A percentile compares a stretch with the other conserved stretches of the same genome.
Conservation (phyloP, 1,140 invertebrate species). For the Heterodera carotae region DNA sequence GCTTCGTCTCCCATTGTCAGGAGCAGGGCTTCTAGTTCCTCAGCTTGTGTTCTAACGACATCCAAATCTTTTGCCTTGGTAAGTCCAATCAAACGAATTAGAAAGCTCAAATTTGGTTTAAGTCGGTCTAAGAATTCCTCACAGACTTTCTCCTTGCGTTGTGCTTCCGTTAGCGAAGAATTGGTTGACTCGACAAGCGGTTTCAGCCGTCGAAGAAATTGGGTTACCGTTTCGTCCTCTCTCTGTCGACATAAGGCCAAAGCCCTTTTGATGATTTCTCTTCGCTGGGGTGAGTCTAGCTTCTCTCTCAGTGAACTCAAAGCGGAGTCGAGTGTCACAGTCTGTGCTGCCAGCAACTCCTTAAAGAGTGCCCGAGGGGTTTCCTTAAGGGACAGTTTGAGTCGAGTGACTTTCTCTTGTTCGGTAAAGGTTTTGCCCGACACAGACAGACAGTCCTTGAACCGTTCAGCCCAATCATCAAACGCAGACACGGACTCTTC, state of each 20-base stretch:
- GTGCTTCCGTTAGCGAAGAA: background rate
- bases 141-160: slow-evolving; percentile 9
- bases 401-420: background rate
- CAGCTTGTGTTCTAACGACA: too few species aligned
- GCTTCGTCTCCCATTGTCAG: too few species aligned
- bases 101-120: slow-evolving; percentile 4
- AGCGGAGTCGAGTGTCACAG: too few species aligned
- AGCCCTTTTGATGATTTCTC: too few species aligned
- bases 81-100: slow-evolving; percentile 1
- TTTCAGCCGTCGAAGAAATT: too few species aligned
- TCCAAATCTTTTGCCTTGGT: background rate
- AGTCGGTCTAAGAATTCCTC: slow-evolving; percentile 12
- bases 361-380: background rate
- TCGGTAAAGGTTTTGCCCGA: background rate
- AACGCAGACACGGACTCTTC: background rate
- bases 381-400: background rate
- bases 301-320: too few species aligned
- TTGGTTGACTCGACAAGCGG: background rate
- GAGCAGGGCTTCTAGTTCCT: too few species aligned
- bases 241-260: too few species aligned
- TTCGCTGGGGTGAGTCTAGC: too few species aligned
- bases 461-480: slow-evolving; percentile 4
- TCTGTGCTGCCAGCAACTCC: too few species aligned
- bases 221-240: too few species aligned
- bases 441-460: background rate